phyloP scores from a whole-genome alignment of 2,797 vertebrate genomes.

The Denticeps clupeoides region DNA sequence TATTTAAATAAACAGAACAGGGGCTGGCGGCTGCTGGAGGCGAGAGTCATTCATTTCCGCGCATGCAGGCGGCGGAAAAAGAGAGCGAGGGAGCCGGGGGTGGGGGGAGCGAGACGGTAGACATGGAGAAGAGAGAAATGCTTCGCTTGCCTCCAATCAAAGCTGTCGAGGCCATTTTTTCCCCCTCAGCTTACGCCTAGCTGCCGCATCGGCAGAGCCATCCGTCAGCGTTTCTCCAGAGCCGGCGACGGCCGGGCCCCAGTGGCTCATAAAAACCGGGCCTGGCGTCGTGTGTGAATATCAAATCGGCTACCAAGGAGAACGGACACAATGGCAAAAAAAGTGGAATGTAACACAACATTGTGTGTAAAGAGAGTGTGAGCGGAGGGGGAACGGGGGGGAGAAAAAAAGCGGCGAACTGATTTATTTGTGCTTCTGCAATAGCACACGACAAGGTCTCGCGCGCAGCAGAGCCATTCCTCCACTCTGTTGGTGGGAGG shows the following conservation, averaged over 20 bases:
- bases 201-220: conserved; percentile 37
- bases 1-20: conserved; percentile 65
- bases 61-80: conserved; percentile 8
- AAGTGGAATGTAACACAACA: conserved; percentile 18
- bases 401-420: conserved; percentile 22
- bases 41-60: conserved; percentile 24
- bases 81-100: conserved; percentile 27
- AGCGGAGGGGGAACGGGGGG: conserved; percentile 7
- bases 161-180: conserved; percentile 39
- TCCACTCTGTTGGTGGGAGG: conserved; percentile 52
- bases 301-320: conserved; percentile 42
- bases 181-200: conserved; percentile 31
- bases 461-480: conserved; percentile 33
- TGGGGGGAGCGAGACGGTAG: conserved; percentile 33
- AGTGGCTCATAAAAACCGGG: conserved; percentile 51
- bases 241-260: conserved; percentile 42
- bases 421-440: conserved; percentile 38
- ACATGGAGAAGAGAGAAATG: conserved; percentile 39
- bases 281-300: conserved; percentile 36
- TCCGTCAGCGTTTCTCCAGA: conserved; percentile 52
- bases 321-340: conserved; percentile 19
- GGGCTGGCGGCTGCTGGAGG: conserved; percentile 30
- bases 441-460: conserved; percentile 32
- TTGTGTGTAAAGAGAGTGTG: conserved; percentile 10
- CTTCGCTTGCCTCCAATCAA: conserved; percentile 53